Conservation (phyloP, 2,797 vertebrate species). For the Rhinatrema bivittatum region DNA sequence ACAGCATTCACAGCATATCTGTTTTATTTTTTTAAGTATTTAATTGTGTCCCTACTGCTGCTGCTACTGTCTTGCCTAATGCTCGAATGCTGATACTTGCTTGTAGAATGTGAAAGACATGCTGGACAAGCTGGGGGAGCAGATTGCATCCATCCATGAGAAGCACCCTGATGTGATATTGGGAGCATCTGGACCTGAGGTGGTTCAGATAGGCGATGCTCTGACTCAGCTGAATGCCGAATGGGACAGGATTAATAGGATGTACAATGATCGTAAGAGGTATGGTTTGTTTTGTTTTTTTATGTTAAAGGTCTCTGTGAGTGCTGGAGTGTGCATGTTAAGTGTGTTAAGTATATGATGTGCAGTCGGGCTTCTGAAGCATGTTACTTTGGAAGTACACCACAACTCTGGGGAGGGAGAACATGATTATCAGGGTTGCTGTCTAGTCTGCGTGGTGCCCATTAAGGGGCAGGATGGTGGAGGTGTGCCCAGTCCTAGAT, state of each 20-base stretch:
- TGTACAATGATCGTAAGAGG: constrained; percentile 85
- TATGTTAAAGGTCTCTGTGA: not conserved
- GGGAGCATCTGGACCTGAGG: constrained; percentile 76
- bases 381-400: no score
- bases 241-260: constrained; percentile 87
- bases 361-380: no score
- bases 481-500: no score
- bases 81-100: constrained; percentile 6
- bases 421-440: no score
- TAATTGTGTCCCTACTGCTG: no score
- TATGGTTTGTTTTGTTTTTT: constrained; percentile 38
- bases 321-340: not conserved
- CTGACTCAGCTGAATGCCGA: constrained; percentile 81
- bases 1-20: no score
- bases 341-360: not conserved
- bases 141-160: constrained; percentile 76
- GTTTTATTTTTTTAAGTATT: no score
- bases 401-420: no score
- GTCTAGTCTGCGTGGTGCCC: no score
- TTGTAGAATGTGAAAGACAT: constrained; percentile 77
- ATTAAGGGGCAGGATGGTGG: no score
- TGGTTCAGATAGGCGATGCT: constrained; percentile 72
- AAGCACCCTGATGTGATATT: constrained; percentile 77
- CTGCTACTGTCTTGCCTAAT: not conserved
- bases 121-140: constrained; percentile 77